phyloP scores from a whole-genome alignment of 2,113 vertebrate species.

The Nycticryphes semicollaris region DNA sequence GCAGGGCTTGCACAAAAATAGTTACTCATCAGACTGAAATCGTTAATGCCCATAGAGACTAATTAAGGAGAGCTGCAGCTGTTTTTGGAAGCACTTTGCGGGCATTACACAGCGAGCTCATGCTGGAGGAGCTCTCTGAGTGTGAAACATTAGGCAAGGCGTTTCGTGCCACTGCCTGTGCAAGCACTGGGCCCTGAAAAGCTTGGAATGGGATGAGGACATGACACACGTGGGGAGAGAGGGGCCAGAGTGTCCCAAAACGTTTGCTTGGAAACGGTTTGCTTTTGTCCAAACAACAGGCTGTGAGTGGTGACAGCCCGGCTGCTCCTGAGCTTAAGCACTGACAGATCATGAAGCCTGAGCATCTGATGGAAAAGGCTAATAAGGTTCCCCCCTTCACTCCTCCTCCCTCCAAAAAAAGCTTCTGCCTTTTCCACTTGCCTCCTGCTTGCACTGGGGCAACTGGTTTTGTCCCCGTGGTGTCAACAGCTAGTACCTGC shows the following conservation, averaged over 20 bases:
- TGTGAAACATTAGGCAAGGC: conserved; percentile 28
- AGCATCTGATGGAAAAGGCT: neutral
- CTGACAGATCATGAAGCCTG: neutral
- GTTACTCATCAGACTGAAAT: conserved; percentile 11
- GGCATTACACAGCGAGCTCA: neutral
- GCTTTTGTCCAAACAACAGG: neutral
- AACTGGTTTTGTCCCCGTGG: neutral
- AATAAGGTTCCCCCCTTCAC: neutral
- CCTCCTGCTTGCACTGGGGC: fast-evolving
- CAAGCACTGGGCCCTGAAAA: neutral
- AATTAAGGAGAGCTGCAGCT: conserved; percentile 65
- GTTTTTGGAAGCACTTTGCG: conserved; percentile 50
- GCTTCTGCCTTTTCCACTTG: neutral
- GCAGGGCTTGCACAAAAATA: neutral
- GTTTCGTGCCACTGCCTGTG: neutral
- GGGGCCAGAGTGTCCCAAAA: neutral
- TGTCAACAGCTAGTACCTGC: neutral
- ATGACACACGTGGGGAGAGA: neutral
- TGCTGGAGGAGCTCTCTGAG: neutral
- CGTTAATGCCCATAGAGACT: conserved; percentile 42
- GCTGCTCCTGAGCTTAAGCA: neutral
- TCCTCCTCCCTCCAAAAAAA: neutral
- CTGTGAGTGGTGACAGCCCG: neutral
- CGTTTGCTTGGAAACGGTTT: neutral
- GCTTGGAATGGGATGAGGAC: fast-evolving